phyloP scores from a whole-genome alignment of 2,888 invertebrate genomes.

The Caenorhabditis afra region DNA sequence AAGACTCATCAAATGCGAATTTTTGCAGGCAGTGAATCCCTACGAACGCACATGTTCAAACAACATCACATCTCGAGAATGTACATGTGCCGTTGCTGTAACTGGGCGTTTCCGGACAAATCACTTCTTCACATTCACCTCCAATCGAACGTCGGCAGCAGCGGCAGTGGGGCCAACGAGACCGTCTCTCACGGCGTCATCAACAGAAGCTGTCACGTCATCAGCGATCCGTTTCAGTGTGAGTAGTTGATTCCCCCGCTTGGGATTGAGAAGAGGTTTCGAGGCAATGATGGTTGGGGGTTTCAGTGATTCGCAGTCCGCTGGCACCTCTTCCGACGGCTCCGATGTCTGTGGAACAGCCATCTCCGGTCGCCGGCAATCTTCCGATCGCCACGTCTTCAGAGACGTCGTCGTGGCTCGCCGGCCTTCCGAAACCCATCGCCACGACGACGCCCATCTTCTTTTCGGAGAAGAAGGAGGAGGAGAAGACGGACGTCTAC shows the following conservation, averaged over 20 bases:
- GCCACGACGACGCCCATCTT: conserved; percentile 56
- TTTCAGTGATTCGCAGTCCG: conserved; percentile 47
- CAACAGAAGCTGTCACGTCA: conserved; percentile 46
- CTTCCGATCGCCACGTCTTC: conserved; percentile 3
- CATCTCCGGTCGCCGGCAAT: conserved; percentile 1
- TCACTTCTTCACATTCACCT: conserved; percentile 76
- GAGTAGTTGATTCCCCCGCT: too few relatives aligned
- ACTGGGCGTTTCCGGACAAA: conserved; percentile 80
- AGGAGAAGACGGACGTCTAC: conserved; percentile 15
- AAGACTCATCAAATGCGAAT: neutral
- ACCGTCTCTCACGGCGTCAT: conserved; percentile 30
- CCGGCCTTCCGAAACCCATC: conserved; percentile 62
- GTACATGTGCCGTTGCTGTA: conserved; percentile 81
- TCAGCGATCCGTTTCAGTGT: conserved; percentile 47
- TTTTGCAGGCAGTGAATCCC: conserved; percentile 78
- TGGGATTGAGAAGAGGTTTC: too few relatives aligned
- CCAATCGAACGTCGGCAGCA: conserved; percentile 52
- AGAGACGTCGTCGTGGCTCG: conserved; percentile 42
- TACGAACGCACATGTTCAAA: conserved; percentile 80
- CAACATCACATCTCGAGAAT: conserved; percentile 80
- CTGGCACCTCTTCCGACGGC: neutral
- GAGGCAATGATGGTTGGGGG: too few relatives aligned
- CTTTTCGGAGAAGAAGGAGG: conserved; percentile 6
- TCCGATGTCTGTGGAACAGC: neutral
- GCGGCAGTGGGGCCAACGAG: too few relatives aligned